These are phyloP conservation scores for Melopsittacus undulatus DNA, from an alignment of 2,797 vertebrate genomes.

Conservation along the genomic window DNA sequence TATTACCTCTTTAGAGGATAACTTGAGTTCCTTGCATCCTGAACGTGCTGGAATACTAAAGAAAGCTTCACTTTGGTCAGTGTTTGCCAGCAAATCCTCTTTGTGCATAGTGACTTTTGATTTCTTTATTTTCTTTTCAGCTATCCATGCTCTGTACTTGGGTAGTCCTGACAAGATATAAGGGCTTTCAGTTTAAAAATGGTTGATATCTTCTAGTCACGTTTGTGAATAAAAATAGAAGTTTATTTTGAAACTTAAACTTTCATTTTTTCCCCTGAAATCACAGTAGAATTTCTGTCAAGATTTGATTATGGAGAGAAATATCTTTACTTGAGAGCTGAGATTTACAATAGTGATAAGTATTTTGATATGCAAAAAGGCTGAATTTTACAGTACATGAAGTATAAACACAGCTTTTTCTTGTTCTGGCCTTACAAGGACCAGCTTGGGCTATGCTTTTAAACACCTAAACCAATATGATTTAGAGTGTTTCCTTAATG, in stretches of 20 bases:
- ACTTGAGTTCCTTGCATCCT: neutral
- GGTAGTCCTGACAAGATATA: neutral
- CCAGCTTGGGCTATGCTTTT: neutral
- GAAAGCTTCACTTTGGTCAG: neutral
- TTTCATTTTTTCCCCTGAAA: neutral
- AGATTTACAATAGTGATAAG: neutral
- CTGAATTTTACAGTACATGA: neutral
- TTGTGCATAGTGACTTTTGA: neutral
- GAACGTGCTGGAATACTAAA: neutral
- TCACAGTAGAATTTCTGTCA: neutral
- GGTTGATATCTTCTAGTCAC: neutral
- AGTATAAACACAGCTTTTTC: neutral
- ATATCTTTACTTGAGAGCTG: neutral
- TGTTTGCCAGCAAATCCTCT: conserved; percentile 10
- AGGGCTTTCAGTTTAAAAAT: neutral
- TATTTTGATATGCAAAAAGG: neutral
- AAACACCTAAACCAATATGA: accelerated
- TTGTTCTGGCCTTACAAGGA: neutral
- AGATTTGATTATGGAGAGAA: neutral
- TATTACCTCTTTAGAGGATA: neutral
- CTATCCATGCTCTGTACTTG: neutral
- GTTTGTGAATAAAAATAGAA: neutral
- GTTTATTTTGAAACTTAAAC: neutral
- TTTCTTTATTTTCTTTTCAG: neutral
- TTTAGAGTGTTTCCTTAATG: neutral